Evolutionary conservation across 2,888 invertebrate species (phyloP), one percentile per base, ranked within the genome.

Genomic region (Rotaria magnacalcarata): DNA sequence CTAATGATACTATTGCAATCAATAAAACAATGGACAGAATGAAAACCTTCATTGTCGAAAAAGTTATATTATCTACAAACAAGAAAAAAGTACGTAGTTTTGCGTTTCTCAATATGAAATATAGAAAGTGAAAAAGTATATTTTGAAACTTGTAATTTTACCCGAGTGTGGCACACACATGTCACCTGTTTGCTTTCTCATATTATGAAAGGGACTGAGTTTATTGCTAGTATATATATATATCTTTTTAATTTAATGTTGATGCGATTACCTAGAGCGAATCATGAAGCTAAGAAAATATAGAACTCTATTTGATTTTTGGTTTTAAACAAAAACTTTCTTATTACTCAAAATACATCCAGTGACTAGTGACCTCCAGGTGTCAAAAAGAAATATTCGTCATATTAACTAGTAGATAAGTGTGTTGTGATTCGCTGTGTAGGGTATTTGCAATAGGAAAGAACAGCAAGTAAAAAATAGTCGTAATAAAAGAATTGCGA

Each of bases 281-380:
- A 14, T 14, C 34, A 34, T 34, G 34, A 34, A 34, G 34, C 34
- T 34, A 34, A 34, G 34, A 34, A 34, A 34, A 34, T 34, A 34
- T 34, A 34, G 34, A 34, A 34, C 34, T 34, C 34, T 34, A 34
- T 34, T 34, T 34, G 34, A 34, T 8, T 60, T 27, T 27, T 10
- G n/a, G 11, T 14, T 27, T 27, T 14, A 14, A 8, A 11, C 11
- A 47, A 34, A 34, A 34, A 34, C 2, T 34, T 34, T 34, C 34
- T 34, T 34, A 34, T 58, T n/a, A 58, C 6, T 14, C 10, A 5
- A 10, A 67, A 14, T 16, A 8, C 0, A 2, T 34, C 67, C 67
- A 67, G 67, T 34, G 14, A 67, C 67, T 67, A 67, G 67, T 67
- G 67, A 67, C 67, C 67, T 67, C 67, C 67, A 34, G 4, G 34